A percentile compares a stretch with the other conserved stretches of the same genome.
phyloP scores from a whole-genome alignment of 2,113 vertebrate genomes.

The rabbit (Oryctolagus cuniculus) region mOryCun1.1 NC_091433.1:141127001-141127500 shows the following conservation, averaged over 20 bases:
- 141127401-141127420: no score
- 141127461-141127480: no score
- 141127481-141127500: no score
- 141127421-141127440: no score
- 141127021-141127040: background rate
- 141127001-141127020: background rate
- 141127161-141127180: constrained; percentile 44
- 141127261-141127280: constrained; percentile 63
- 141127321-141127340: background rate
- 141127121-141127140: constrained; percentile 52
- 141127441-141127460: no score
- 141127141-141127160: constrained; percentile 61
- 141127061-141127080: constrained; percentile 10
- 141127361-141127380: no score
- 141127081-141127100: constrained; percentile 47
- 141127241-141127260: constrained; percentile 65
- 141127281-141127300: constrained; percentile 63
- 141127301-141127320: constrained; percentile 49
- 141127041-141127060: background rate
- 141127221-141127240: constrained; percentile 55
- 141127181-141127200: constrained; percentile 39
- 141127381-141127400: no score
- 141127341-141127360: no score
- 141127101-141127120: constrained; percentile 48
- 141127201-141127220: constrained; percentile 49